Conservation (phyloP, 2,113 vertebrate genomes). For the Cinclus mexicanus region DNA sequence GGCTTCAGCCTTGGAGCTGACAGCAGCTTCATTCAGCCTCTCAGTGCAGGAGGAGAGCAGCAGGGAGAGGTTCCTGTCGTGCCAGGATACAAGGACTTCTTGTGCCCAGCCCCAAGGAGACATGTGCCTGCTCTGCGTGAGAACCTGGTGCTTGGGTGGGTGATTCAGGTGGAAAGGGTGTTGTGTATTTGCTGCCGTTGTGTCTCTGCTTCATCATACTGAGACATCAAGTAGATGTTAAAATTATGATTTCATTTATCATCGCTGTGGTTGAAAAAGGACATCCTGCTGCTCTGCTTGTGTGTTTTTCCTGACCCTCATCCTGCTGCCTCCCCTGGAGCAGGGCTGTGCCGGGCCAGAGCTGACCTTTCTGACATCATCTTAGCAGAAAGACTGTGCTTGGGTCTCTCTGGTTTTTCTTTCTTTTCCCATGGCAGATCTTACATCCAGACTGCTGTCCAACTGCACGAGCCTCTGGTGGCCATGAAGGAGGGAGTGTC, state of each 20-base stretch:
- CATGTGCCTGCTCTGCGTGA: fast-evolving
- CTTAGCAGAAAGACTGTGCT: neutral
- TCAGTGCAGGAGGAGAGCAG: neutral
- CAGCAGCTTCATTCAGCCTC: neutral
- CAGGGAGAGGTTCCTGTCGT: neutral
- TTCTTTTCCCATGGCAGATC: neutral
- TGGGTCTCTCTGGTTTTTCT: neutral
- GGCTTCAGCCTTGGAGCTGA: fast-evolving
- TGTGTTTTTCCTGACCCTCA: fast-evolving
- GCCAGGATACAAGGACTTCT: fast-evolving
- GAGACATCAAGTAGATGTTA: neutral
- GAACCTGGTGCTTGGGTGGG: neutral
- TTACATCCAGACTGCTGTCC: neutral
- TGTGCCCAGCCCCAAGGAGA: fast-evolving
- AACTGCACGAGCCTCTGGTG: neutral
- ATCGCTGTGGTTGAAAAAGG: neutral
- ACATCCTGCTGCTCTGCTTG: neutral
- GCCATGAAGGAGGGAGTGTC: neutral
- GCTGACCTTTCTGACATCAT: neutral
- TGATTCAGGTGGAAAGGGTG: neutral
- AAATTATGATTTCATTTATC: neutral
- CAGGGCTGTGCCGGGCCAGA: neutral
- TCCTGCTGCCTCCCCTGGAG: neutral
- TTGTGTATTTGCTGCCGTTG: fast-evolving
- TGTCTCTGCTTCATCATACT: neutral